Evolutionary conservation across 2,797 vertebrate species (phyloP).

Genomic region (Neosilurus mollespiculum): DNA sequence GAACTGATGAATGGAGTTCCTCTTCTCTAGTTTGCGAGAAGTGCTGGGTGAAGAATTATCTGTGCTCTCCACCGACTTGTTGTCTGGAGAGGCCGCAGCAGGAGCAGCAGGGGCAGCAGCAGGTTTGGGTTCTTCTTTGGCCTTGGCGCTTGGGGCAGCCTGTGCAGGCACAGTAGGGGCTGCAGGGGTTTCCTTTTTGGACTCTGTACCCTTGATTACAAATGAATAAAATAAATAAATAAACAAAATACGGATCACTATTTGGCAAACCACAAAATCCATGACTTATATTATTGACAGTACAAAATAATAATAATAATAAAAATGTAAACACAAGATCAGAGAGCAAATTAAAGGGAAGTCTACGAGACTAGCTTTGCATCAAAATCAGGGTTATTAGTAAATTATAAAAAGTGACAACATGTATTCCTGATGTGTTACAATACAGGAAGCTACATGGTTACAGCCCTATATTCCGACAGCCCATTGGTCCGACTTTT

Average conservation of each 20-base stretch:
- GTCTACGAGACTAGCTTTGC: not conserved
- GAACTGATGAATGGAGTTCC: constrained; percentile 88
- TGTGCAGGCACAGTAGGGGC: constrained; percentile 57
- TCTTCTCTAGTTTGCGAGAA: constrained; percentile 84
- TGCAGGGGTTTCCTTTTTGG: constrained; percentile 65
- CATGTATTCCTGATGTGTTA: not conserved
- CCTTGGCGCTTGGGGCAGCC: constrained; percentile 56
- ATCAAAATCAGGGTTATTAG: not conserved
- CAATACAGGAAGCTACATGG: not conserved
- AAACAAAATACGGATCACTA: not conserved
- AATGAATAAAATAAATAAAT: not conserved
- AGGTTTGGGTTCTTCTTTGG: constrained; percentile 73
- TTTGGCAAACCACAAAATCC: not conserved
- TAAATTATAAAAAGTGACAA: not conserved
- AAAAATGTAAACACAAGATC: not conserved
- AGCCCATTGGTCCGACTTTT: too few relatives aligned
- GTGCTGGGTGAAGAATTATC: constrained; percentile 63
- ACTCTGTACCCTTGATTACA: constrained; percentile 60
- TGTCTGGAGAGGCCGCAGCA: constrained; percentile 56
- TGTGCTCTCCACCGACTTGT: constrained; percentile 68
- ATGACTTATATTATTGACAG: not conserved
- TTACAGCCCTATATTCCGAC: too few relatives aligned
- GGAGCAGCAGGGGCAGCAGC: constrained; percentile 58
- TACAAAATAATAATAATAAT: not conserved
- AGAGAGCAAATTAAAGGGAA: not conserved